Conservation (phyloP, 1,140 invertebrate genomes). For the Limonius californicus region DNA sequence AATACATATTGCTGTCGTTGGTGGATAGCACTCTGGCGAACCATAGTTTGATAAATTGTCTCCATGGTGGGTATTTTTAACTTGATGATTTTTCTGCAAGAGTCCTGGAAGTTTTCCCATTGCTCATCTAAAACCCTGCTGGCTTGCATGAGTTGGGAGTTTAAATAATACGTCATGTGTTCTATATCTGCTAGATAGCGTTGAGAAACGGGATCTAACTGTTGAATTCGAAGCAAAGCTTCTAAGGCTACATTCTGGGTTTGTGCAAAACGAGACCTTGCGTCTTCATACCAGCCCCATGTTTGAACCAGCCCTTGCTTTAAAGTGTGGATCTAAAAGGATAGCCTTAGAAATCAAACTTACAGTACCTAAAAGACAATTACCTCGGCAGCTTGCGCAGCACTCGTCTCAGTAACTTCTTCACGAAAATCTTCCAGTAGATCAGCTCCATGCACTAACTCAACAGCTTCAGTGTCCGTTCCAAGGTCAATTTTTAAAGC, state of each 20-base stretch:
- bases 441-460: conserved; percentile 47
- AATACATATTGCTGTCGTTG: conserved; percentile 47
- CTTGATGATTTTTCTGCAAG: conserved; percentile 47
- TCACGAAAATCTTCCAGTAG: conserved; percentile 49
- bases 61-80: conserved; percentile 59
- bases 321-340: conserved; percentile 48
- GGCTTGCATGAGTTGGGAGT: conserved; percentile 57
- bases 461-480: conserved; percentile 51
- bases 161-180: conserved; percentile 57
- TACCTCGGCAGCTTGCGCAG: conserved; percentile 48
- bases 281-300: conserved; percentile 61
- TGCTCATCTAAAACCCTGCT: conserved; percentile 57
- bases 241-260: conserved; percentile 54
- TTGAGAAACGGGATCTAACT: conserved; percentile 55
- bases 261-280: conserved; percentile 49
- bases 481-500: conserved; percentile 53
- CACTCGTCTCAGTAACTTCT: conserved; percentile 54
- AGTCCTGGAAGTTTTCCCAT: conserved; percentile 56
- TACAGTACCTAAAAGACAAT: conserved; percentile 12
- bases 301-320: conserved; percentile 58
- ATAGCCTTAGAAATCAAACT: too few relatives aligned
- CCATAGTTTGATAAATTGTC: conserved; percentile 63
- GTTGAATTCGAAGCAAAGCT: conserved; percentile 50
- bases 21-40: conserved; percentile 59
- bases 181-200: conserved; percentile 55